Percentiles rank a stretch among this genome's conserved stretches.
Conservation (phyloP, 2,888 invertebrate genomes). For the Amaurobius ferox region DNA sequence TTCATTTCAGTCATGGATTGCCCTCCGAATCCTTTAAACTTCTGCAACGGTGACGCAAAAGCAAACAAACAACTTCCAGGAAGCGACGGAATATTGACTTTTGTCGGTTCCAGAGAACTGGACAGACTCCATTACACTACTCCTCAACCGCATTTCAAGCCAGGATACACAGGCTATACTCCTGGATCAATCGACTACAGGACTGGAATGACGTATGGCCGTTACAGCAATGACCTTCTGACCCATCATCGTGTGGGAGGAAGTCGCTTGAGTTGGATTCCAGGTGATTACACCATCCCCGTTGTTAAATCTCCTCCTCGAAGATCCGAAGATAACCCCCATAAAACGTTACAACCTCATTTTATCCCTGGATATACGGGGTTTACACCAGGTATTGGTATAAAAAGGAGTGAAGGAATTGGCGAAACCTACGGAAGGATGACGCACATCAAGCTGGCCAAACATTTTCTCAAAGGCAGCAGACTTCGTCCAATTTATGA, state of each 20-base stretch:
- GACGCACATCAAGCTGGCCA: slow-evolving; percentile 35
- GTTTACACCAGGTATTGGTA: slow-evolving; percentile 18
- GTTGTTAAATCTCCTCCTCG: neutral
- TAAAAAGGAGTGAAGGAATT: slow-evolving; percentile 21
- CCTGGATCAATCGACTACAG: slow-evolving; percentile 12
- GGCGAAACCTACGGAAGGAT: slow-evolving; percentile 43
- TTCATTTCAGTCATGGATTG: too few relatives aligned
- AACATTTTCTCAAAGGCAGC: slow-evolving; percentile 25
- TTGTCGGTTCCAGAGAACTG: neutral
- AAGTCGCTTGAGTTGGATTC: slow-evolving; percentile 21
- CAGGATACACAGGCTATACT: slow-evolving; percentile 51
- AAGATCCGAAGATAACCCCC: slow-evolving; percentile 23
- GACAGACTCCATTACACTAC: neutral
- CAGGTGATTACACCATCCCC: slow-evolving; percentile 5
- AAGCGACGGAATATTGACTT: too few relatives aligned
- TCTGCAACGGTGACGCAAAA: too few relatives aligned
- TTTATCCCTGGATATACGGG: slow-evolving; percentile 60
- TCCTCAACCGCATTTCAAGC: slow-evolving; percentile 32
- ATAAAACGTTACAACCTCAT: slow-evolving; percentile 31
- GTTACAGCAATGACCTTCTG: slow-evolving; percentile 24
- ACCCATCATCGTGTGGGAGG: slow-evolving; percentile 25
- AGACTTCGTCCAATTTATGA: slow-evolving; percentile 24
- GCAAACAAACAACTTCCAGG: too few relatives aligned
- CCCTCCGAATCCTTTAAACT: too few relatives aligned
- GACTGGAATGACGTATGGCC: slow-evolving; percentile 24